Evolutionary conservation across 35 echinoderm and acorn worm species (phyloP).

Genomic region (Amphiura filiformis): DNA sequence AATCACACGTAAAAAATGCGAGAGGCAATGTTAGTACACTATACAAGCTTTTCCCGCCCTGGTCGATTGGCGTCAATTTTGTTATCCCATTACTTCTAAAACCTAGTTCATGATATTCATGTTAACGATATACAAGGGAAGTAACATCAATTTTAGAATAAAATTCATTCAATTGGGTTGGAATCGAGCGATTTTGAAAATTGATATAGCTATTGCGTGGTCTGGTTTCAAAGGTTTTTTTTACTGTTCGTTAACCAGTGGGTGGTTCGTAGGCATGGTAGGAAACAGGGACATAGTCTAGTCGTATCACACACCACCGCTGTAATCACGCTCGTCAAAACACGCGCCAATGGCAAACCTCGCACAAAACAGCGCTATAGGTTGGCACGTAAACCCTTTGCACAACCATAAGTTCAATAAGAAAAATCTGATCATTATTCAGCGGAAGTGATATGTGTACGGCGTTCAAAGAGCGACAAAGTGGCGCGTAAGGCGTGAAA

Average conservation of each 20-base stretch:
- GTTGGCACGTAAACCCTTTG: too few species aligned
- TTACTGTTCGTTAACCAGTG: too few species aligned
- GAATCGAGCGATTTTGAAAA: too few species aligned
- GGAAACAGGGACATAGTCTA: too few species aligned
- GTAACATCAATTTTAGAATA: too few species aligned
- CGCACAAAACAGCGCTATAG: background rate
- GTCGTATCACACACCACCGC: background rate
- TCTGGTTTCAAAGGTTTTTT: too few species aligned
- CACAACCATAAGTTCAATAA: background rate
- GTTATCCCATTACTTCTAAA: background rate
- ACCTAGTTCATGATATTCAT: background rate
- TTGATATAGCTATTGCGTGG: too few species aligned
- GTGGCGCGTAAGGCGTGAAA: constrained; percentile 4
- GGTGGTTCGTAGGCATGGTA: too few species aligned
- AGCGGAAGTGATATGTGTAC: background rate
- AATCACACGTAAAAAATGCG: background rate
- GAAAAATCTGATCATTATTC: constrained; percentile 3
- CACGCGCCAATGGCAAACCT: background rate
- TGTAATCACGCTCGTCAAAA: background rate
- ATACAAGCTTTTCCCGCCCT: background rate
- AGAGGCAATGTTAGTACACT: background rate
- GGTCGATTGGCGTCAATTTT: background rate
- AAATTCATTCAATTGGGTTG: too few species aligned
- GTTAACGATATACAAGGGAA: too few species aligned
- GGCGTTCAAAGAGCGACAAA: background rate